phyloP scores from a whole-genome alignment of 2,888 invertebrate species.

The Pristionchus japonicus region DNA sequence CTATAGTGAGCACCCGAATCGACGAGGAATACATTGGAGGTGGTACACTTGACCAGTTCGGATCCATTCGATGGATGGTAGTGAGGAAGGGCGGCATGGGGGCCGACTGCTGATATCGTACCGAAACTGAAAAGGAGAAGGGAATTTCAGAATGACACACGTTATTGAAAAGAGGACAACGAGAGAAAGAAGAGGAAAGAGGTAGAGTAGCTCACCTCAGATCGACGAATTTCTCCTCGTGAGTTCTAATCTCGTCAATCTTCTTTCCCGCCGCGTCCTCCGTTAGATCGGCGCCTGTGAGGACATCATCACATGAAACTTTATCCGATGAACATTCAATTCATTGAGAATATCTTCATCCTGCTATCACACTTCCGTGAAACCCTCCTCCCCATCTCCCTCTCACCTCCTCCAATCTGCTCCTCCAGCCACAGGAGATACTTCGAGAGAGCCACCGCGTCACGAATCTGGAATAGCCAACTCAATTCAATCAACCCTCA shows the following conservation, averaged over 20 bases:
- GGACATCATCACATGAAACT: too few relatives aligned
- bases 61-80: constrained; percentile 80
- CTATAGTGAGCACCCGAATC: constrained; percentile 96
- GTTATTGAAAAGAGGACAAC: constrained; percentile 70
- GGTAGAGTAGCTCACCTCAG: constrained; percentile 82
- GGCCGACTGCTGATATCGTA: constrained; percentile 92
- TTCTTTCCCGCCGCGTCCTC: constrained; percentile 78
- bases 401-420: constrained; percentile 78
- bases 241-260: constrained; percentile 83
- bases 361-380: too few relatives aligned
- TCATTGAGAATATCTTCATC: too few relatives aligned
- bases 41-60: constrained; percentile 53
- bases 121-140: constrained; percentile 84
- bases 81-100: constrained; percentile 94
- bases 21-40: constrained; percentile 86
- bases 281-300: constrained; percentile 79
- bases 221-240: constrained; percentile 85
- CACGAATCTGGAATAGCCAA: constrained; percentile 80
- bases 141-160: too few relatives aligned
- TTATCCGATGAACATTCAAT: too few relatives aligned
- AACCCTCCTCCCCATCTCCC: not conserved
- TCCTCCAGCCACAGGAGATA: constrained; percentile 89
- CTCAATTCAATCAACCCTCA: too few relatives aligned
- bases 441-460: constrained; percentile 87
- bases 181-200: constrained; percentile 79